These are phyloP conservation scores for Dryobates pubescens DNA, from an alignment of 2,797 vertebrate species.

Conservation along the genomic window DNA sequence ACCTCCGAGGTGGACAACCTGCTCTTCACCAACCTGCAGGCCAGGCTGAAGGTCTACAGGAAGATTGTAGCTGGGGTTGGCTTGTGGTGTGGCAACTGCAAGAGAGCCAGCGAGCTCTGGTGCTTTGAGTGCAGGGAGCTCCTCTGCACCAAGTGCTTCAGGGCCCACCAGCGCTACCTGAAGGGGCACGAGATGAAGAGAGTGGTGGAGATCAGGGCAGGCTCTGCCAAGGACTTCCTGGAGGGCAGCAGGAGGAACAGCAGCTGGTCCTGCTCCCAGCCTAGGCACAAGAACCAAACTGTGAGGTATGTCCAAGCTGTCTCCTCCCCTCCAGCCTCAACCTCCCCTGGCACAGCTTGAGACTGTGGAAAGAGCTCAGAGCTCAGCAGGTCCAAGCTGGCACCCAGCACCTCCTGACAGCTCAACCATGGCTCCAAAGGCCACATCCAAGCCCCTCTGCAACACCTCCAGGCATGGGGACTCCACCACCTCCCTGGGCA, in stretches of 20 bases:
- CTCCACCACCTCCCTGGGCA: too few species aligned
- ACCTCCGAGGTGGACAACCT: conserved; percentile 35
- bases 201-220: conserved; percentile 34
- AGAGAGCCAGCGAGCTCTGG: conserved; percentile 25
- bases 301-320: conserved; percentile 48
- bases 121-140: conserved; percentile 66
- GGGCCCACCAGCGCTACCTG: conserved; percentile 63
- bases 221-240: conserved; percentile 54
- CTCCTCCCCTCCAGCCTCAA: too few species aligned
- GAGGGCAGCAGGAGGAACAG: not conserved
- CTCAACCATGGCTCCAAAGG: too few species aligned
- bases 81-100: conserved; percentile 53
- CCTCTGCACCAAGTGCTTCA: conserved; percentile 52
- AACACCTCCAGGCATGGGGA: too few species aligned
- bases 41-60: conserved; percentile 48
- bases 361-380: too few species aligned
- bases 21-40: conserved; percentile 70
- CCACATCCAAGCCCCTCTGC: too few species aligned
- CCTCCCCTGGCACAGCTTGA: too few species aligned
- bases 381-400: too few species aligned
- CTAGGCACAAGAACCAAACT: not conserved
- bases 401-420: too few species aligned
- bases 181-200: conserved; percentile 57
- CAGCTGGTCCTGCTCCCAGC: conserved; percentile 64
- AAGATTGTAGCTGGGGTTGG: not conserved